A percentile compares a stretch with the other conserved stretches of the same genome.
These are phyloP conservation scores for Nemopilema nomurai DNA, from an alignment of 30 jellyfish, hydroid and myxozoan genomes.

Conservation along the genomic window DNA sequence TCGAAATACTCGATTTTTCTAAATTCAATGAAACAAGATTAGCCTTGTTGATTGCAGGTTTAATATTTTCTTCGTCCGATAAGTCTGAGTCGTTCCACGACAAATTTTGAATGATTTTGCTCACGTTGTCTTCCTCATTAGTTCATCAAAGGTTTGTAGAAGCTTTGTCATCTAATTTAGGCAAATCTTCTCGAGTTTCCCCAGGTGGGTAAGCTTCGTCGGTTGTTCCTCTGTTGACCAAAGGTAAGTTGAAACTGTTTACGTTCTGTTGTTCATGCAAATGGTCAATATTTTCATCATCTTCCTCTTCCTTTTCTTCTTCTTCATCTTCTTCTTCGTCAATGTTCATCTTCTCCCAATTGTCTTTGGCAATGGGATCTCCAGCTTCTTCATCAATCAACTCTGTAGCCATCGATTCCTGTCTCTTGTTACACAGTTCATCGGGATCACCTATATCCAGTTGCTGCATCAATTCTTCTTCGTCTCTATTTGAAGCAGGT, in stretches of 20 bases:
- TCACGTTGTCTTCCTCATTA: background rate
- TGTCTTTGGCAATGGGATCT: no score
- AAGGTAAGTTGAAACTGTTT: background rate
- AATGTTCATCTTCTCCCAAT: no score
- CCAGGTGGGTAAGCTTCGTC: background rate
- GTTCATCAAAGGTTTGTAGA: background rate
- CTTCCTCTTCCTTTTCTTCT: no score
- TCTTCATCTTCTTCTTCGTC: no score
- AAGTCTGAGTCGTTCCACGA: constrained; percentile 48
- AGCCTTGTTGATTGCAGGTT: background rate
- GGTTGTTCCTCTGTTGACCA: background rate
- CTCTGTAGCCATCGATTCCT: background rate
- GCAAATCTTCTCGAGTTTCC: background rate
- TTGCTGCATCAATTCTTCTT: background rate
- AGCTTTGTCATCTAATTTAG: background rate
- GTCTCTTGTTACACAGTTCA: background rate
- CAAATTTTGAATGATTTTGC: background rate
- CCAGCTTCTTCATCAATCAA: no score
- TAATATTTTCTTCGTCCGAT: constrained; percentile 20
- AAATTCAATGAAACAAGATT: background rate
- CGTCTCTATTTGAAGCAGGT: background rate
- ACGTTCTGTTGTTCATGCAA: no score
- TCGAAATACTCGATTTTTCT: constrained; percentile 13
- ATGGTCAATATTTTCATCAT: no score
- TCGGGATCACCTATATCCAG: background rate